Evolutionary conservation across 2,888 invertebrate species (phyloP).

Genomic region (Lasioglossum lativentre): DNA sequence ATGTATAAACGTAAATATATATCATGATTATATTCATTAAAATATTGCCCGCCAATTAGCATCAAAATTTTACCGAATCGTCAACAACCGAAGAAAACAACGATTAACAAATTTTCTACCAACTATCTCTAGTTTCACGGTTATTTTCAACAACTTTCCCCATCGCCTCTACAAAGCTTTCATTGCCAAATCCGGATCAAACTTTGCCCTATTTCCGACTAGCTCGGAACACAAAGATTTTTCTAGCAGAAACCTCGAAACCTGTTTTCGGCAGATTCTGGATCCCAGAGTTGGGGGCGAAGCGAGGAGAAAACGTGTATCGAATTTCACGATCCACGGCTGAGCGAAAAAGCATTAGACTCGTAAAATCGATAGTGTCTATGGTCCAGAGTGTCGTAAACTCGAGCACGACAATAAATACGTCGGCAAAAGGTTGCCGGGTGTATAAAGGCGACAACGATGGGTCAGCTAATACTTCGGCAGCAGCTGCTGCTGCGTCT

Average conservation of each 20-base stretch:
- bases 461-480: conserved; percentile 50
- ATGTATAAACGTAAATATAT: background rate
- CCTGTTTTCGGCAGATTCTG: conserved; percentile 4
- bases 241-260: background rate
- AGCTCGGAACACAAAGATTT: background rate
- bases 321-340: conserved; percentile 37
- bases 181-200: background rate
- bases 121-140: background rate
- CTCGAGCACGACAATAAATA: conserved; percentile 63
- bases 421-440: conserved; percentile 57
- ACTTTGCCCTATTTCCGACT: background rate
- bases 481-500: conserved; percentile 70
- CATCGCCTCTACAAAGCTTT: background rate
- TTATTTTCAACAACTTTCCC: background rate
- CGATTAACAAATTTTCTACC: background rate
- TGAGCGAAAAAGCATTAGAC: conserved; percentile 27
- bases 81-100: background rate
- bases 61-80: background rate
- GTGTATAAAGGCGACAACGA: conserved; percentile 60
- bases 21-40: background rate
- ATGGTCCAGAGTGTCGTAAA: conserved; percentile 56
- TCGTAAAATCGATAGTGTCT: conserved; percentile 38
- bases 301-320: conserved; percentile 5
- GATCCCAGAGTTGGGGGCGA: background rate
- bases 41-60: background rate